Evolutionary conservation across 2,888 invertebrate genomes (phyloP).

Genomic region (Leptothorax acervorum): DNA sequence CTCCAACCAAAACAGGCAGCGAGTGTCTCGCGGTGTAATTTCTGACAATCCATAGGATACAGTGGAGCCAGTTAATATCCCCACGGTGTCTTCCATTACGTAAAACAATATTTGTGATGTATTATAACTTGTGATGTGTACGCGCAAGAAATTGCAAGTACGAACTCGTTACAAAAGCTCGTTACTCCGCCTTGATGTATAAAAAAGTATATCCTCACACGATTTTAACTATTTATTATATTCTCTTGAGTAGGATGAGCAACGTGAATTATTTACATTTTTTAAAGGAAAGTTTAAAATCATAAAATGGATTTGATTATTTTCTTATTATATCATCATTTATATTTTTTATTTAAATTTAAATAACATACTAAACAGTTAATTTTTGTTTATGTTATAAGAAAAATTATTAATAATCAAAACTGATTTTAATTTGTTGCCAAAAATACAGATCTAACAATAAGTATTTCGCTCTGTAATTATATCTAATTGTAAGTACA

Average conservation of each 20-base stretch:
- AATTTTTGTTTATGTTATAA: background rate
- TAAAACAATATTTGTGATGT: constrained; percentile 50
- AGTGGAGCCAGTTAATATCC: constrained; percentile 38
- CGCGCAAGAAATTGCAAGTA: constrained; percentile 48
- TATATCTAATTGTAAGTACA: background rate
- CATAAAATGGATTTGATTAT: background rate
- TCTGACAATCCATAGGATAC: constrained; percentile 39
- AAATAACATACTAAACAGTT: background rate
- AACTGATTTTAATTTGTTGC: background rate
- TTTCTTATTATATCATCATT: background rate
- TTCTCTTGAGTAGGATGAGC: background rate
- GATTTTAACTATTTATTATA: background rate
- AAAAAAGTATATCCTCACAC: constrained; percentile 14
- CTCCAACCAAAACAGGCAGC: constrained; percentile 39
- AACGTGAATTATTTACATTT: background rate
- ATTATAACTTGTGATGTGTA: constrained; percentile 43
- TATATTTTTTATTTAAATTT: background rate
- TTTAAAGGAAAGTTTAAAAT: background rate
- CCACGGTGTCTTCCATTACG: constrained; percentile 35
- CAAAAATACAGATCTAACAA: background rate
- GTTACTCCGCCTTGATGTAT: background rate
- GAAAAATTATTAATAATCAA: background rate
- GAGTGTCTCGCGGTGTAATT: constrained; percentile 45
- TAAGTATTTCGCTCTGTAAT: background rate
- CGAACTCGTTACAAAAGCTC: constrained; percentile 30